A percentile compares a stretch with the other conserved stretches of the same genome.
phyloP scores from a whole-genome alignment of 2,113 vertebrate species.

The Ia io region DNA sequence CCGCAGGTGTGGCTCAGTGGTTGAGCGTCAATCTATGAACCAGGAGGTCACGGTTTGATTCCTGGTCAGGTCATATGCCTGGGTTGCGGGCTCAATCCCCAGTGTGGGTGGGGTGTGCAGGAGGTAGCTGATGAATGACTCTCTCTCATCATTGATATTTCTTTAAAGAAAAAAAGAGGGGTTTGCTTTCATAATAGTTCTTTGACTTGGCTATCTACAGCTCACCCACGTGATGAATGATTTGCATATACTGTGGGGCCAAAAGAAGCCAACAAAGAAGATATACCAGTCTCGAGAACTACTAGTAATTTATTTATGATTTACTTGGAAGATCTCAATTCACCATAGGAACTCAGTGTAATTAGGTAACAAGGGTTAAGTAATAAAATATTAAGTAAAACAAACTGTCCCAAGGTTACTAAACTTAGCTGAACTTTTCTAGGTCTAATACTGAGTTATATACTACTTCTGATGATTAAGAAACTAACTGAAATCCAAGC shows the following conservation, averaged over 20 bases:
- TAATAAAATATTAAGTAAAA: constrained; percentile 39
- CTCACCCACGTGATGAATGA: neutral
- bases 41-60: no score
- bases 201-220: neutral
- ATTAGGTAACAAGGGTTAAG: neutral
- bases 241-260: neutral
- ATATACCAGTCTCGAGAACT: neutral
- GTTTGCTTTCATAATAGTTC: neutral
- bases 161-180: no score
- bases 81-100: no score
- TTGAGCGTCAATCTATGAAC: no score
- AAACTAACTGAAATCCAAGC: constrained; percentile 5
- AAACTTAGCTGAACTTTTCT: constrained; percentile 7
- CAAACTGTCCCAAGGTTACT: constrained; percentile 18
- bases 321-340: neutral
- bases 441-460: neutral
- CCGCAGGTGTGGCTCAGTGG: no score
- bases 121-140: no score
- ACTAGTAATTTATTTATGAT: neutral
- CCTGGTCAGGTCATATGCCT: no score
- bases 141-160: no score
- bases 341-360: neutral
- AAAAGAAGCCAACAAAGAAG: neutral
- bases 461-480: neutral
- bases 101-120: no score